Conservation (phyloP, 2,113 vertebrate genomes). For the Cebidichthys violaceus region DNA sequence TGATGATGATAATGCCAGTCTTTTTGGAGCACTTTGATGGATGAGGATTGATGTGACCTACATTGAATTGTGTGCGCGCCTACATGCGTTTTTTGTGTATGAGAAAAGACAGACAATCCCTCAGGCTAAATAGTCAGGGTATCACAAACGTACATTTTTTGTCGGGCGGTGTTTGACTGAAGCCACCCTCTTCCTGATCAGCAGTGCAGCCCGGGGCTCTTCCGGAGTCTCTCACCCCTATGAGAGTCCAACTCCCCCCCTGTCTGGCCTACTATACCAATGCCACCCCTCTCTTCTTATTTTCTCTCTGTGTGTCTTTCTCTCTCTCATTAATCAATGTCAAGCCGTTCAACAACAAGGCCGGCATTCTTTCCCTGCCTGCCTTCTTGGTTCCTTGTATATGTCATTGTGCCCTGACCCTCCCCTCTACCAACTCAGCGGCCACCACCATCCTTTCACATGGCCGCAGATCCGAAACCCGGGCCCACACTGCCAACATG, state of each 20-base stretch:
- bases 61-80: conserved; percentile 53
- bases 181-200: conserved; percentile 69
- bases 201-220: conserved; percentile 68
- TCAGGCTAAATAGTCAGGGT: conserved; percentile 52
- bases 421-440: conserved; percentile 88
- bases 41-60: conserved; percentile 77
- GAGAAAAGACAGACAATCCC: conserved; percentile 70
- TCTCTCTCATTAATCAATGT: conserved; percentile 83
- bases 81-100: conserved; percentile 55
- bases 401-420: conserved; percentile 86
- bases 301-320: conserved; percentile 69
- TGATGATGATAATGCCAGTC: conserved; percentile 44
- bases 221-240: conserved; percentile 72
- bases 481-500: conserved; percentile 84
- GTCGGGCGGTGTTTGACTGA: conserved; percentile 44
- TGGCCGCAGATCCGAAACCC: conserved; percentile 88
- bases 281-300: conserved; percentile 73
- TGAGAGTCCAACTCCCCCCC: conserved; percentile 42
- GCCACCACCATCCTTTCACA: conserved; percentile 91
- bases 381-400: conserved; percentile 64
- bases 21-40: conserved; percentile 67
- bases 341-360: conserved; percentile 80
- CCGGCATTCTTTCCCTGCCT: conserved; percentile 81
- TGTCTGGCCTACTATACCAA: conserved; percentile 65
- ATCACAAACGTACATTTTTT: conserved; percentile 36